Evolutionary conservation across 2,888 invertebrate species (phyloP), one percentile per base, ranked within the genome.

Genomic region (Drosophila planitibia): DNA sequence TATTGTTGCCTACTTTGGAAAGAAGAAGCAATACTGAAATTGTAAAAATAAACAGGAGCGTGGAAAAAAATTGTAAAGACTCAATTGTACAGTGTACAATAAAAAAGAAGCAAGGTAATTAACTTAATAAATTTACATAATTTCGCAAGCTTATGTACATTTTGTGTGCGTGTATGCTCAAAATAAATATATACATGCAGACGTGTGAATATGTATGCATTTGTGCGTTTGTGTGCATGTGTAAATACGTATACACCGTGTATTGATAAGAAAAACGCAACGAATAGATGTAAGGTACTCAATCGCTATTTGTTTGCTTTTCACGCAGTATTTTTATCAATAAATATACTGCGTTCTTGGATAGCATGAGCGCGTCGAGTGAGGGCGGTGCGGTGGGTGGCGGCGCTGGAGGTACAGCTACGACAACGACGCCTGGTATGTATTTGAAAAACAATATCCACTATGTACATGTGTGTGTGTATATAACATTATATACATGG

Each of bases 351-450:
- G 85, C 84, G 70, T 89, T 86, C 79, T 71, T 90, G 73, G 80
- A 84, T 73, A 88, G 73, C 72, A 92, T 92, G 92, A 92, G 87
- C 79, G 86, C 91, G 39, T 73, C 85, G 41, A 83, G 83, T 75
- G 92, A 92, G 59, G 83, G 83, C 25, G 83, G 90, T 57, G 61
- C 82, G 28, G 85, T 86, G 76, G 89, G 85, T 57, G 90, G 89
- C 62, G 81, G 81, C 47, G 79, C 76, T 60, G 89, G 83, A 72
- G 76, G 85, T 76, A 88, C 91, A 75, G 91, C 91, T 79, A 55
- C 78, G 70, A 79, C 89, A 76, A 61, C 84, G n/a, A 79, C 86
- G 72, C 89, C 90, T 76, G 91, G 91, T 92, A 81, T 83, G 92
- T 85, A 76, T 65, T 67, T 57, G 47, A 71, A 62, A 60, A 47